Conservation (phyloP, 2,113 vertebrate genomes). For the Xyliphius kryptos region DNA sequence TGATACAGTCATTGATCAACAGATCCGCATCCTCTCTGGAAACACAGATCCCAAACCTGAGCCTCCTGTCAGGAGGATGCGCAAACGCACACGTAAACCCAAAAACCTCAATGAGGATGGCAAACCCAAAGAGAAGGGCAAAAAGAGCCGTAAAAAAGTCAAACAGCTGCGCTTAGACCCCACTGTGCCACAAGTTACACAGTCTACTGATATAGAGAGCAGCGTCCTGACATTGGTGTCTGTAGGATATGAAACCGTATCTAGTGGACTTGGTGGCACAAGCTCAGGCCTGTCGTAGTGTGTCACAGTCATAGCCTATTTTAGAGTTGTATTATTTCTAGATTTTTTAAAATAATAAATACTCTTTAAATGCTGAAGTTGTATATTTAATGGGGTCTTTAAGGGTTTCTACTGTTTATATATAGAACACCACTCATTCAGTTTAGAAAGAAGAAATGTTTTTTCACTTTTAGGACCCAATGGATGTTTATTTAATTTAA, state of each 20-base stretch:
- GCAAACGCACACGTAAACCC: slow-evolving; percentile 60
- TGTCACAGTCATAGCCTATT: background rate
- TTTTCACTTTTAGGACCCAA: too few species aligned
- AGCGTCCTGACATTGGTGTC: slow-evolving; percentile 66
- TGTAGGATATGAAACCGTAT: slow-evolving; percentile 66
- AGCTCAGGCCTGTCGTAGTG: slow-evolving; percentile 42
- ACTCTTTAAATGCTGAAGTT: slow-evolving; percentile 5
- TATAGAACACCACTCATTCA: too few species aligned
- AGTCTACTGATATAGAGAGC: slow-evolving; percentile 49
- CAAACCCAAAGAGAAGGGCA: slow-evolving; percentile 49
- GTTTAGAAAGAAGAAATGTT: too few species aligned
- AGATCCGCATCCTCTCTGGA: slow-evolving; percentile 67
- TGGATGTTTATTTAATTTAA: too few species aligned
- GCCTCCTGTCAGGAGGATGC: slow-evolving; percentile 48
- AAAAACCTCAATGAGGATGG: slow-evolving; percentile 32
- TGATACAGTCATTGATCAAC: slow-evolving; percentile 61
- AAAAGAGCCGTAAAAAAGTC: slow-evolving; percentile 53
- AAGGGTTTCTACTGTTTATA: background rate
- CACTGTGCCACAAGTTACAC: slow-evolving; percentile 36
- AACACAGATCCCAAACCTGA: slow-evolving; percentile 55
- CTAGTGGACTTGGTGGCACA: slow-evolving; percentile 49
- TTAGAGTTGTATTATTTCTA: slow-evolving; percentile 27
- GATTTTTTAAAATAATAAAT: background rate
- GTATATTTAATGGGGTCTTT: background rate
- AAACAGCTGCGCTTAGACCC: slow-evolving; percentile 42